A percentile compares a stretch with the other conserved stretches of the same genome.
These are phyloP conservation scores for Panthera leo DNA, from an alignment of 2,113 vertebrate species.

Conservation along the genomic window DNA sequence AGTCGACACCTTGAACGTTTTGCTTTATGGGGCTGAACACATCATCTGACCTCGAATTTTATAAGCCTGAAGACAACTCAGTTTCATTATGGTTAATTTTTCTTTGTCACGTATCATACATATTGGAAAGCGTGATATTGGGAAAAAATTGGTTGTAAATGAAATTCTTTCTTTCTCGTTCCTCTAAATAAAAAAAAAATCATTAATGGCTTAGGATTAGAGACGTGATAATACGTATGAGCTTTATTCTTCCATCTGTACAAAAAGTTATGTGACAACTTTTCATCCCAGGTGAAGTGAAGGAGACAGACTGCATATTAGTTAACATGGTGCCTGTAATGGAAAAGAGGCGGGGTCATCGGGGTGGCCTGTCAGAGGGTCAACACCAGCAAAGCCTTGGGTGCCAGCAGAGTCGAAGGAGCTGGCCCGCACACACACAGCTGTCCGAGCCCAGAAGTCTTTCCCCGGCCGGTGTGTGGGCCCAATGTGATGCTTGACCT, in stretches of 20 bases:
- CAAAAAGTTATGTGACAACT: neutral
- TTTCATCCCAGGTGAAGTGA: neutral
- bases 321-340: neutral
- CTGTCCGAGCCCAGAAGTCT: too few species aligned
- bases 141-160: neutral
- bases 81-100: neutral
- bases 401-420: neutral
- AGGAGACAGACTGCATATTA: too few species aligned
- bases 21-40: neutral
- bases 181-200: neutral
- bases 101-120: neutral
- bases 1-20: too few species aligned
- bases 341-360: fast-evolving
- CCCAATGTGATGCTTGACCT: fast-evolving
- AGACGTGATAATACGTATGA: neutral
- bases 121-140: neutral
- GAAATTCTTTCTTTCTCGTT: neutral
- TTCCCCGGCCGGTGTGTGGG: fast-evolving
- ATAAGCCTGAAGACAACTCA: neutral
- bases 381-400: neutral
- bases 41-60: neutral
- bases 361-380: fast-evolving
- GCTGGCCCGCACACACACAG: fast-evolving
- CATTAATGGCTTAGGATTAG: neutral
- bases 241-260: neutral